Evolutionary conservation across 2,113 vertebrate genomes (phyloP).

Genomic region (Vireo altiloquus): DNA sequence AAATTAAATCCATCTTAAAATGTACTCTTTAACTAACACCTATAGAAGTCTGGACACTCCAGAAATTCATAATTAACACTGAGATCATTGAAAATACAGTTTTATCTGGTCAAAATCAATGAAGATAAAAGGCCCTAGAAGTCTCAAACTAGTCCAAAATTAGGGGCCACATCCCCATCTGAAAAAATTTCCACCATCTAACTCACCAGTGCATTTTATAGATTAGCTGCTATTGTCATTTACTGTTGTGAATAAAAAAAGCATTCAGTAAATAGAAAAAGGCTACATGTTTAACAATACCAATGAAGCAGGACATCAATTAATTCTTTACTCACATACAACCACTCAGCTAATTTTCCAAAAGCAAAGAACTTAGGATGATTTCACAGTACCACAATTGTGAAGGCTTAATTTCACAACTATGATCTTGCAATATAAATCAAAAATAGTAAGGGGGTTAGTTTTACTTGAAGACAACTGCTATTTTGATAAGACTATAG

Average conservation of each 20-base stretch:
- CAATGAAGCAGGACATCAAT: background rate
- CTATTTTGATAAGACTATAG: background rate
- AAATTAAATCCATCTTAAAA: slow-evolving; percentile 6
- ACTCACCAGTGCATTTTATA: background rate
- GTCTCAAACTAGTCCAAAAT: background rate
- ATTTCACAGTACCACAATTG: background rate
- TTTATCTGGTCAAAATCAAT: background rate
- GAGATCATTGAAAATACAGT: background rate
- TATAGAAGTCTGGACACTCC: background rate
- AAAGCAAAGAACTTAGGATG: background rate
- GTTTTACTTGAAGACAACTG: background rate
- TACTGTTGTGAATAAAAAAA: background rate
- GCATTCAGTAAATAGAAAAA: background rate
- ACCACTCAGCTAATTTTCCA: background rate
- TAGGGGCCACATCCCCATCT: background rate
- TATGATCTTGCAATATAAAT: background rate
- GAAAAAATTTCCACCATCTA: background rate
- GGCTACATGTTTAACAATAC: background rate
- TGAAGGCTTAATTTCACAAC: background rate
- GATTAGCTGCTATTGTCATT: background rate
- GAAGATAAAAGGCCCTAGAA: background rate
- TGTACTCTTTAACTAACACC: background rate
- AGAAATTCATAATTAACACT: background rate
- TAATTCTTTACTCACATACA: background rate
- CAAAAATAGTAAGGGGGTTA: background rate